Evolutionary conservation across 2,888 invertebrate species (phyloP), one percentile per base, ranked within the genome.

Genomic region (Lasioglossum lativentre): DNA sequence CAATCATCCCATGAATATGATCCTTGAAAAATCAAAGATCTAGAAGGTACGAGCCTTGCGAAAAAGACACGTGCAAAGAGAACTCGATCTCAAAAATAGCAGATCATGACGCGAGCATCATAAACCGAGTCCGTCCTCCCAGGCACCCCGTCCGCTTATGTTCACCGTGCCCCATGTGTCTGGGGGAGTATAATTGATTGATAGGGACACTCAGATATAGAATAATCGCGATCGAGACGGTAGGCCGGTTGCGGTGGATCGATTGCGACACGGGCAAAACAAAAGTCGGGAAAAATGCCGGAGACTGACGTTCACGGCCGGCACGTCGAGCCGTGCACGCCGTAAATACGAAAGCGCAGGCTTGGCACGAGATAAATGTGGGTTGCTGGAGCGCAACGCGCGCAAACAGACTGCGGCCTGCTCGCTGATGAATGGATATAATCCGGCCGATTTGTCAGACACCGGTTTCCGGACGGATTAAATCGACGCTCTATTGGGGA

Each of bases 291-390:
- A 86, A 82, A 86, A 79, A 81, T 77, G 56, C 59, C 30, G 47
- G 76, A 45, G 66, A 79, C 82, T 82, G 83, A 71, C 72, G 16
- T 45, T 56, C 70, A 63, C n/a, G 78, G 75, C 68, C 72, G 68
- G 82, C 68, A 70, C 59, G 47, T 23, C 68, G 82, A 75, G 42
- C 74, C 38, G 70, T 74, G 80, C 75, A 27, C 75, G 73, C 34
- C 78, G 73, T 79, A 86, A 84, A 86, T 81, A 82, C 72, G 79
- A 89, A 86, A 81, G 92, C 93, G 92, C 92, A 92, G 91, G 93
- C 92, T 93, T 93, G 93, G 92, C 92, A 90, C 89, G 79, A 81
- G 85, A 81, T 88, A 79, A 83, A 86, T 90, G 88, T 90, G 83
- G 89, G 88, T 89, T 86, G 89, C 84, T 86, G 85, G 85, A 89